Percentiles rank a stretch among this genome's conserved stretches.
Evolutionary conservation across 1,140 invertebrate genomes (phyloP).

Genomic region (Contarinia nasturtii): DNA sequence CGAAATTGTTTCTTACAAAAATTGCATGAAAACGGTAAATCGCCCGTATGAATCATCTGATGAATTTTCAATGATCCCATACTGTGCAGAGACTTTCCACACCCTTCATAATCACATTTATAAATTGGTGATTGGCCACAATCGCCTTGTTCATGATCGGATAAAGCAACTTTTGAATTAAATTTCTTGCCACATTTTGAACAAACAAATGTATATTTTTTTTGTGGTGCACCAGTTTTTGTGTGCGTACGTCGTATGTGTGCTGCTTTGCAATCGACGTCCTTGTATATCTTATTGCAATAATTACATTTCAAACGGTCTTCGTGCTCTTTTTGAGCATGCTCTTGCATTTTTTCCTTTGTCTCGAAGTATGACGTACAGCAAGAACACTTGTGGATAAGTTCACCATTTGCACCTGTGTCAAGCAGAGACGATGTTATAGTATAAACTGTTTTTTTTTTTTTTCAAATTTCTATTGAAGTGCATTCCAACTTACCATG

Average conservation of each 20-base stretch:
- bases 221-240: slow-evolving; percentile 11
- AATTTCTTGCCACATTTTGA: slow-evolving; percentile 25
- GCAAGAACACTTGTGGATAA: slow-evolving; percentile 22
- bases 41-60: slow-evolving; percentile 20
- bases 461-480: neutral
- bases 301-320: slow-evolving; percentile 22
- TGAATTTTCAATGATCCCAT: slow-evolving; percentile 18
- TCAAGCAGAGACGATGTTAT: neutral
- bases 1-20: slow-evolving; percentile 23
- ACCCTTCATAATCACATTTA: slow-evolving; percentile 12
- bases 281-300: slow-evolving; percentile 23
- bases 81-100: slow-evolving; percentile 8
- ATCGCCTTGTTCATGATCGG: slow-evolving; percentile 21
- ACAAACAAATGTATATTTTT: slow-evolving; percentile 22
- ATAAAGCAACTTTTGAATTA: slow-evolving; percentile 18
- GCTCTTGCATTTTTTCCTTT: slow-evolving; percentile 18
- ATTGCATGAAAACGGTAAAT: slow-evolving; percentile 22
- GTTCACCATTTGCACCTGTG: slow-evolving; percentile 12
- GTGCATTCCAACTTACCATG: neutral
- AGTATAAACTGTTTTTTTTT: neutral
- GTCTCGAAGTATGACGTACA: slow-evolving; percentile 21
- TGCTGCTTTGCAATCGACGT: slow-evolving; percentile 18
- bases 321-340: slow-evolving; percentile 18
- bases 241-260: slow-evolving; percentile 11
- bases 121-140: slow-evolving; percentile 20